Percentiles rank a stretch among this genome's conserved stretches.
These are phyloP conservation scores for Hesperophylax magnus DNA, from an alignment of 1,140 invertebrate species.

Conservation along the genomic window DNA sequence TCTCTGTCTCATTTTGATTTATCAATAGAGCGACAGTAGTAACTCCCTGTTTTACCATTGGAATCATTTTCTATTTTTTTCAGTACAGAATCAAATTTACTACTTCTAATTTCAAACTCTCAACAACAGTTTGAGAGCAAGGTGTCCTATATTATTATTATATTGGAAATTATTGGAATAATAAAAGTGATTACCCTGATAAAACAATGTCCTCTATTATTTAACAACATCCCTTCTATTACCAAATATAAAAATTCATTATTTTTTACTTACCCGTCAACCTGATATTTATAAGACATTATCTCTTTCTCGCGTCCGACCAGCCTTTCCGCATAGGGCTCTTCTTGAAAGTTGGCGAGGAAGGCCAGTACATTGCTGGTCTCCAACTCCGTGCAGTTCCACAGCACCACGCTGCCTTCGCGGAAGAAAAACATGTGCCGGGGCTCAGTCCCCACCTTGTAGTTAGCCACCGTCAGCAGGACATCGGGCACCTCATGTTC, in stretches of 20 bases:
- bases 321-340: slow-evolving; percentile 78
- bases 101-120: no score
- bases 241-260: neutral
- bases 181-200: no score
- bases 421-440: slow-evolving; percentile 89
- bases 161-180: no score
- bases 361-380: slow-evolving; percentile 83
- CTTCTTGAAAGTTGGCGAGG: slow-evolving; percentile 75
- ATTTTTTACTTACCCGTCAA: slow-evolving; percentile 68
- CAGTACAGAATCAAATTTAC: no score
- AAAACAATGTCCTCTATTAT: no score
- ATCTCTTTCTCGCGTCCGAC: slow-evolving; percentile 86
- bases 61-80: no score
- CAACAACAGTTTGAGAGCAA: no score
- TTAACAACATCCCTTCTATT: no score
- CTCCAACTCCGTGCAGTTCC: slow-evolving; percentile 92
- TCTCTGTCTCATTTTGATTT: no score
- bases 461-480: slow-evolving; percentile 82
- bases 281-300: slow-evolving; percentile 84
- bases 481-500: slow-evolving; percentile 75
- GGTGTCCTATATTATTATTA: no score
- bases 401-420: slow-evolving; percentile 92
- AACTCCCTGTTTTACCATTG: no score
- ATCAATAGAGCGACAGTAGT: no score
- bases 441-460: slow-evolving; percentile 77